Percentiles rank a stretch among this genome's conserved stretches.
phyloP scores from a whole-genome alignment of 2,888 invertebrate species.

The Eupsilia transversa region DNA sequence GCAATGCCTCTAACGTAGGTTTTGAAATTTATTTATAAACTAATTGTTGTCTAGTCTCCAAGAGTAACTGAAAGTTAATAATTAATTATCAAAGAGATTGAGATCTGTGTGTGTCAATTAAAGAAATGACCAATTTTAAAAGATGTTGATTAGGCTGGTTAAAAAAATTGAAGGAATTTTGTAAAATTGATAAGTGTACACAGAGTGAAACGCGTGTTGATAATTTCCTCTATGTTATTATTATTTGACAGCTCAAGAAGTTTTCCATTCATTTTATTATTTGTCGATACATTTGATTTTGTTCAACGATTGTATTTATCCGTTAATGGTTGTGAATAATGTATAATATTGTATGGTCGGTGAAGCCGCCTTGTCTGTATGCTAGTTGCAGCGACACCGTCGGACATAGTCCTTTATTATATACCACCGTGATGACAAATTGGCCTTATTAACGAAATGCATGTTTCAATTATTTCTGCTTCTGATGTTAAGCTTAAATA shows the following conservation, averaged over 20 bases:
- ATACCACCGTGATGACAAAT: constrained; percentile 45
- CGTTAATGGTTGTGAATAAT: constrained; percentile 73
- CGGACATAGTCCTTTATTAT: constrained; percentile 13
- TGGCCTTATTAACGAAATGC: constrained; percentile 51
- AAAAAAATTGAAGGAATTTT: constrained; percentile 49
- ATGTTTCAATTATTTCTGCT: constrained; percentile 54
- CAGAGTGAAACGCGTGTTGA: constrained; percentile 46
- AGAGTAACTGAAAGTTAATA: constrained; percentile 51
- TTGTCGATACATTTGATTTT: constrained; percentile 48
- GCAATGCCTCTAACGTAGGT: constrained; percentile 31
- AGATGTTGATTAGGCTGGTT: constrained; percentile 71
- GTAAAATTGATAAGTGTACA: constrained; percentile 52
- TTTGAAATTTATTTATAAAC: constrained; percentile 54
- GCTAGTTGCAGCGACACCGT: constrained; percentile 42
- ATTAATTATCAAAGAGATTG: constrained; percentile 49
- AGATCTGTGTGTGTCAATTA: constrained; percentile 77
- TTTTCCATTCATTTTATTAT: constrained; percentile 56
- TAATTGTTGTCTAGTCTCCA: constrained; percentile 55
- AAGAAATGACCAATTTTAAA: constrained; percentile 79
- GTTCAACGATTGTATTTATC: constrained; percentile 50
- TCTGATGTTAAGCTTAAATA: constrained; percentile 48
- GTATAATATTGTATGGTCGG: constrained; percentile 44
- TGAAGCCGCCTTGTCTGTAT: constrained; percentile 25
- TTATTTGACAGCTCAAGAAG: constrained; percentile 60
- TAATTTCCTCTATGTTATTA: constrained; percentile 51